These are phyloP conservation scores for Entomobrya proxima DNA, from an alignment of 2,888 invertebrate species.

Conservation along the genomic window DNA sequence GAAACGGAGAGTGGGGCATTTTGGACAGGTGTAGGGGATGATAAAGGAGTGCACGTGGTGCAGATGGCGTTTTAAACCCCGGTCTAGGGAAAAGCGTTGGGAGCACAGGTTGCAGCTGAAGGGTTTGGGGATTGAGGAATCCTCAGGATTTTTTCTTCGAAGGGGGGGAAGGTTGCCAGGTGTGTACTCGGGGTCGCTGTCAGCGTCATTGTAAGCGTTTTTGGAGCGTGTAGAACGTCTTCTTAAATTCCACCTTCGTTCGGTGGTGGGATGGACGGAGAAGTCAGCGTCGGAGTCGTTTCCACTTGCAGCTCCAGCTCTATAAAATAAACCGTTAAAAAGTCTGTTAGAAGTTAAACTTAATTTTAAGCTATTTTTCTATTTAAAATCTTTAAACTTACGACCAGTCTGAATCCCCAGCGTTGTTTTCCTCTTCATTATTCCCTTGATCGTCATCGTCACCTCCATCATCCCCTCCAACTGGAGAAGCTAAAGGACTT, in stretches of 20 bases:
- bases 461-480: not conserved
- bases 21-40: constrained; percentile 26
- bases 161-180: constrained; percentile 28
- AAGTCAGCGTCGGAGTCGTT: constrained; percentile 44
- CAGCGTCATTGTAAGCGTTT: not conserved
- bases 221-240: not conserved
- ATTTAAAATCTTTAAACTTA: constrained; percentile 2
- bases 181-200: constrained; percentile 5
- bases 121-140: not conserved
- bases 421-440: too few species aligned
- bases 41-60: constrained; percentile 15
- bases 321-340: not conserved
- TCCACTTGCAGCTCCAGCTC: not conserved
- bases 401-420: constrained; percentile 60
- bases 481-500: constrained; percentile 19
- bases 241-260: constrained; percentile 36
- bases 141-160: not conserved
- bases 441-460: not conserved
- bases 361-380: not conserved
- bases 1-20: constrained; percentile 16
- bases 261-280: not conserved
- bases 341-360: not conserved
- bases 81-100: not conserved
- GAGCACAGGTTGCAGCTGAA: constrained; percentile 34
- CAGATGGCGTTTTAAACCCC: constrained; percentile 35